Percentiles rank a stretch among this genome's conserved stretches.
Evolutionary conservation across 2,888 invertebrate species (phyloP).

Genomic region (Philopedon plagiatum): DNA sequence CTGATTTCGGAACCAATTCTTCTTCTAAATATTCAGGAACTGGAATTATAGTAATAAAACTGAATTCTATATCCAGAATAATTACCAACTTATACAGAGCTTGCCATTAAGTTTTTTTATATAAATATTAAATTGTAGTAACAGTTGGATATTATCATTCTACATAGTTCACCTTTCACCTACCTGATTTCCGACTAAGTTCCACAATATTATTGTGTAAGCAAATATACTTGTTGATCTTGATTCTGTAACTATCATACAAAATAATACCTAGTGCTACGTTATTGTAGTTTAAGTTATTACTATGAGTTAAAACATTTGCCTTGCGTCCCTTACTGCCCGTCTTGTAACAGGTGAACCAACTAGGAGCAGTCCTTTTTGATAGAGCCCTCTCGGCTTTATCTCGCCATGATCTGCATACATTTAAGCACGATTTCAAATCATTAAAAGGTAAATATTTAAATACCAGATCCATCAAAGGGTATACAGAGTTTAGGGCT

Average conservation of each 20-base stretch:
- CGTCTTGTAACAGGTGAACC: slow-evolving; percentile 59
- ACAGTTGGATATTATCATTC: no score
- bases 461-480: slow-evolving; percentile 60
- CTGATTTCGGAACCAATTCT: slow-evolving; percentile 57
- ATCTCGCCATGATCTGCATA: slow-evolving; percentile 59
- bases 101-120: no score
- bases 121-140: no score
- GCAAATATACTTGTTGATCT: slow-evolving; percentile 59
- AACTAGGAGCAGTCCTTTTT: slow-evolving; percentile 58
- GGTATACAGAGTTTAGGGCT: slow-evolving; percentile 60
- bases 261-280: slow-evolving; percentile 59
- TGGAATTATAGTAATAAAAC: no score
- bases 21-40: slow-evolving; percentile 61
- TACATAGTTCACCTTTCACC: slow-evolving; percentile 39
- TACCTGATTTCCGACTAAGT: slow-evolving; percentile 48
- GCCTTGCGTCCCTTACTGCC: slow-evolving; percentile 36
- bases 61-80: no score
- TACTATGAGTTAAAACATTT: slow-evolving; percentile 54
- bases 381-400: slow-evolving; percentile 55
- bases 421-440: slow-evolving; percentile 56
- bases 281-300: slow-evolving; percentile 58
- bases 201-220: slow-evolving; percentile 54
- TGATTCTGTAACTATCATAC: slow-evolving; percentile 58
- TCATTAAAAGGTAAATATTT: slow-evolving; percentile 59
- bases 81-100: no score